Base-by-base conservation (phyloP, 2,888 invertebrate species). In the Orthosia gracilis region DNA sequence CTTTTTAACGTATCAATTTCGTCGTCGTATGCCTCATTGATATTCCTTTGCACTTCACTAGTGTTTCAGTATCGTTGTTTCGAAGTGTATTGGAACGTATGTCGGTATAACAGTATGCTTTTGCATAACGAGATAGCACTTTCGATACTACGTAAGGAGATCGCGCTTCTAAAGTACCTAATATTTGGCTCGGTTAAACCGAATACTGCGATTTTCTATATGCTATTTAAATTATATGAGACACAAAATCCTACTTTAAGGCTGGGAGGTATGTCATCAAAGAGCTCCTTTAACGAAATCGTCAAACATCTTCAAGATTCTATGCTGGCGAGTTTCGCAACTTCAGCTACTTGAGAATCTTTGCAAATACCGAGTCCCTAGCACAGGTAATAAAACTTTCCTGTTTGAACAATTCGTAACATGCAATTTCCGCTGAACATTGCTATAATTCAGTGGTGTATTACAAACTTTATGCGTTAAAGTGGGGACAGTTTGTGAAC, bases 401-500 rank as follows among this genome's bases (percentile, higher is more conserved):
- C 66, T 68, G 21, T 80, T 76, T 81, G 63, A 76, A 80, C 77
- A 78, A 78, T 69, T 81, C 80, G 80, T 82, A 86, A 87, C 85
- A 83, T 83, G 76, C 82, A 76, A 87, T 87, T 83, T 84, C 78
- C 82, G 75, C 59, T 58, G 26, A 80, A 66, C 58, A 73, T 74
- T 75, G 69, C 71, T 82, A 69, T 85, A 88, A 85, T 85, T 82
- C 76, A 73, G 69, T 73, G 75, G 82, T 80, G 73, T 89, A 89
- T 89, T 89, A 81, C 78, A 84, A 87, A 89, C 82, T 89, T 88
- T 78, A 78, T 61, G 76, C 77, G 72, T 76, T 61, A 78, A 64
- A 79, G 72, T 80, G 57, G 73, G 88, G 84, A 90, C 84, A 86
- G 88, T 88, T 89, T 90, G 80, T 83, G 80, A 55, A 76, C 72